These are phyloP conservation scores for Pituophis catenifer DNA, from an alignment of 2,113 vertebrate genomes.

Conservation along the genomic window DNA sequence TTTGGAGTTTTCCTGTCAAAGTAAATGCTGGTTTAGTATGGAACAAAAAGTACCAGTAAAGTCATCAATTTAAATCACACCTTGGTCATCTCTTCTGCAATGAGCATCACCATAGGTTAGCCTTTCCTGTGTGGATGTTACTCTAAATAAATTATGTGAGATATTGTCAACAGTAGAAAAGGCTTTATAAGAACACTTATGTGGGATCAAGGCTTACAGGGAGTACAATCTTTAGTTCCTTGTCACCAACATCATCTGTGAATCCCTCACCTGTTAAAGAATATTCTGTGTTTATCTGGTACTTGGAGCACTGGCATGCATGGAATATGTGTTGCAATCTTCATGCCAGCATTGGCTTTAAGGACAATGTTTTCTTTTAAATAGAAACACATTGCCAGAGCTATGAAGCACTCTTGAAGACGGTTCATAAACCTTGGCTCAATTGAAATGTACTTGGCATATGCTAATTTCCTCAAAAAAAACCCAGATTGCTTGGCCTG, in stretches of 20 bases:
- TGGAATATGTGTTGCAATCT: not conserved
- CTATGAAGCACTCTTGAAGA: not conserved
- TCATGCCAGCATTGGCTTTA: not conserved
- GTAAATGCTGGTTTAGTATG: not conserved
- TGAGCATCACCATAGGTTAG: not conserved
- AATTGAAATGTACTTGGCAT: not conserved
- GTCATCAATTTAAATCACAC: not conserved
- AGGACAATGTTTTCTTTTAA: not conserved
- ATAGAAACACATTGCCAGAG: not conserved
- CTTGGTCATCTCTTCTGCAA: not conserved
- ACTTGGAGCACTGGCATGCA: not conserved
- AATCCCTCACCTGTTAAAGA: not conserved
- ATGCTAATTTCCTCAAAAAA: constrained; percentile 20
- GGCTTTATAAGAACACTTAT: not conserved
- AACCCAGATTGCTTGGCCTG: constrained; percentile 22
- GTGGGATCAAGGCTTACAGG: not conserved
- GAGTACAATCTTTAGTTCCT: not conserved
- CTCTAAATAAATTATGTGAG: not conserved
- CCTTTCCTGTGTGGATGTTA: not conserved
- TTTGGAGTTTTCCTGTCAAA: not conserved
- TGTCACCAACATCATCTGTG: accelerated
- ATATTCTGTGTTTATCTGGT: accelerated
- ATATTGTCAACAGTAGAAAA: not conserved
- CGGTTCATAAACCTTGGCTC: not conserved
- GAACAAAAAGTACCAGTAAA: not conserved